A percentile compares a stretch with the other conserved stretches of the same genome.
Conservation (phyloP, 2,113 vertebrate species). For the Cavia aperea region DNA sequence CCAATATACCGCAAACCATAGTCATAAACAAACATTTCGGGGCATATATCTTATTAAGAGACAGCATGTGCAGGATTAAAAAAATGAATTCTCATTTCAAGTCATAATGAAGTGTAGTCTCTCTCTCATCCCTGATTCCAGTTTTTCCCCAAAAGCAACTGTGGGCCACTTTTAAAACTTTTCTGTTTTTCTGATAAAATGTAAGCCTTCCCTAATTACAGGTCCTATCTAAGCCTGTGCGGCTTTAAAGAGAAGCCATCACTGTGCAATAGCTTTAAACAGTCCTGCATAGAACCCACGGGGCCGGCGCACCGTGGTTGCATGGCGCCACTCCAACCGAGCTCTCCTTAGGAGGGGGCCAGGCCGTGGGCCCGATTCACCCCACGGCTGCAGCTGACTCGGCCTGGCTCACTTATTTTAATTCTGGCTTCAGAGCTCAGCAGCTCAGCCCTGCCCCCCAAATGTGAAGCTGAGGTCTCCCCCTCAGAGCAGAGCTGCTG, state of each 20-base stretch:
- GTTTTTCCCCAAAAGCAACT: no score
- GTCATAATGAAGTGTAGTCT: background rate
- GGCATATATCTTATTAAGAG: background rate
- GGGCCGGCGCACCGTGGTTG: background rate
- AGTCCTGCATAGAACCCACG: background rate
- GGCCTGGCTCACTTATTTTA: background rate
- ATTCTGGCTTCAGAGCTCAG: background rate
- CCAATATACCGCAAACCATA: background rate
- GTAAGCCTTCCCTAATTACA: background rate
- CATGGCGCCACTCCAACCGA: background rate
- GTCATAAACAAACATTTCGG: background rate
- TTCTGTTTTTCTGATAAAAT: background rate
- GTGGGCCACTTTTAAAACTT: background rate
- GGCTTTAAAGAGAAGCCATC: background rate
- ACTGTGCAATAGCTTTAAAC: background rate
- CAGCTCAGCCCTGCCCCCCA: background rate
- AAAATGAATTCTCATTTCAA: background rate
- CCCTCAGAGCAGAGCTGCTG: background rate
- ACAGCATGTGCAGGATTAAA: background rate
- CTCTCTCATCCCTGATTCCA: background rate
- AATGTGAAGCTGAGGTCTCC: background rate
- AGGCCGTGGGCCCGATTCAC: background rate
- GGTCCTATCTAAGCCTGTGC: background rate
- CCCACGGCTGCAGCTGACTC: background rate
- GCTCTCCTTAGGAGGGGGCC: background rate